Evolutionary conservation across 2,113 vertebrate genomes (phyloP), one percentile per base, ranked within the genome.

Genomic region (Myrmecophaga tridactyla): DNA sequence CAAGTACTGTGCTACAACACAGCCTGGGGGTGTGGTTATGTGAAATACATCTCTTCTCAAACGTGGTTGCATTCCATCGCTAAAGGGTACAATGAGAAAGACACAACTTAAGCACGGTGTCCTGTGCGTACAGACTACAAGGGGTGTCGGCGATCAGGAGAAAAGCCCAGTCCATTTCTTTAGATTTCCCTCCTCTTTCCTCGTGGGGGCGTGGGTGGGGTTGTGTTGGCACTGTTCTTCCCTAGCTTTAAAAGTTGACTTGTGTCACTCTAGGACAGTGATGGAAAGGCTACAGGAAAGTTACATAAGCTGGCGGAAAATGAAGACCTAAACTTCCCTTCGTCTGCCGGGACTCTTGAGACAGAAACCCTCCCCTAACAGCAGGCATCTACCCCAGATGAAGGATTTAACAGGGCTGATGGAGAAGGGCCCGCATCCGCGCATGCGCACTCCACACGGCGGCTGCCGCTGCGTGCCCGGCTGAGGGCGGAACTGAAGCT

Each of bases 301-400:
- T n/a, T n/a, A n/a, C n/a, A 43, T 41, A 75, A 91, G 3, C 25
- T 14, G 62, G n/a, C 7, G 11, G 46, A 58, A 63, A 58, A 80
- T 7, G 20, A 43, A 51, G 2, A n/a, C 70, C 51, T 78, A 41
- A 84, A 76, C 46, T n/a, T 58, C 67, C 72, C 41, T 11, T 46
- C 69, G 31, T 67, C 53, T 82, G 7, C 51, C 2, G 48, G 1
- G 36, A 48, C n/a, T n/a, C n/a, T n/a, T n/a, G n/a, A n/a, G n/a
- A n/a, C n/a, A n/a, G n/a, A n/a, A 75, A 85, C 21, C 6, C 83
- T 7, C 78, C 48, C n/a, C 36, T 41, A 53, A 62, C 2, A 7
- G 0, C 2, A 4, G 2, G 6, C 1, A 0, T 21, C 3, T 36
- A 0, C 1, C 1, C 5, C 1, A 1, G 5, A 4, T 9, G 4